Evolutionary conservation across 2,888 invertebrate species (phyloP), one percentile per base, ranked within the genome.

Genomic region (Crossocerus cetratus): DNA sequence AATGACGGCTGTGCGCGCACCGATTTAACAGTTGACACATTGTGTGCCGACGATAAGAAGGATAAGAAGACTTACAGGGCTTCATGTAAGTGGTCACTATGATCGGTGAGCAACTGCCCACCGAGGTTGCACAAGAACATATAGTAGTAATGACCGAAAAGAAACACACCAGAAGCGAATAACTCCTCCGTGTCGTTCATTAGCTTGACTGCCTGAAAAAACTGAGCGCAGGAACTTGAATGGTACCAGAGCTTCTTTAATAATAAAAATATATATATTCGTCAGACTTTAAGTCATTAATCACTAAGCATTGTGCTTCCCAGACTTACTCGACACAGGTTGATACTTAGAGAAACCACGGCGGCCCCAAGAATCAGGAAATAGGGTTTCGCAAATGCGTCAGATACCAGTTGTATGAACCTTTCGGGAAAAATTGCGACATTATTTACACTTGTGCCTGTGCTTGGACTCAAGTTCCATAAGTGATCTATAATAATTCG

Each of bases 281-380:
- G 32, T 11, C 8, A 8, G 32, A 32, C 8, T 32, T 32, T 4
- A 22, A 21, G 21, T 23, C 14, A 57, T 21, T 32, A 49, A 16
- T n/a, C n/a, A 49, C 4, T 16, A 49, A n/a, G n/a, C n/a, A 14
- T 49, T n/a, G 14, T 49, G 16, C 16, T n/a, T 16, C 4, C 14
- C 49, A 49, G 32, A 71, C 71, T 66, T 13, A 71, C 71, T 42
- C 55, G 61, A 14, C 44, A 58, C 14, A 71, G n/a, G 66, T 71
- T 66, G 49, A 71, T 43, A 32, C 66, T 71, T 49, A 62, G 43
- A 8, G 62, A 62, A 53, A 23, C n/a, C 13, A 62, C 64, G 0
- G 23, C 44, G 2, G 66, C 13, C 2, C 20, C 2, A 3, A 44
- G 23, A 54, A 72, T 5, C 14, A 64, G 3, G 11, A 60, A 32